Conservation (phyloP, 2,113 vertebrate genomes). For the Seriola quinqueradiata region DNA sequence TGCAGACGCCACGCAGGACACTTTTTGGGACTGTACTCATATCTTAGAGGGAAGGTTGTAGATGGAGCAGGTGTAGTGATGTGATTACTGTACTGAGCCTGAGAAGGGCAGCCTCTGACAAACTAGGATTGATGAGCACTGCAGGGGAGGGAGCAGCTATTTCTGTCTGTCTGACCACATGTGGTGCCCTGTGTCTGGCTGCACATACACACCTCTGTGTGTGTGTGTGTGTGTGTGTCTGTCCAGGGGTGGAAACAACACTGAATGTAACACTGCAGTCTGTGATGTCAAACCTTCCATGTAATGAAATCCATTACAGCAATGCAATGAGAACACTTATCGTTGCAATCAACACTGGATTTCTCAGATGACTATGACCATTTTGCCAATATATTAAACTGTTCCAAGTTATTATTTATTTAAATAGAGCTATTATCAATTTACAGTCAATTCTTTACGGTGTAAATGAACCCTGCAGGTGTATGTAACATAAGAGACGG, state of each 20-base stretch:
- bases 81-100: slow-evolving; percentile 54
- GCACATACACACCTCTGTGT: slow-evolving; percentile 7
- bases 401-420: slow-evolving; percentile 44
- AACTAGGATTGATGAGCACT: slow-evolving; percentile 69
- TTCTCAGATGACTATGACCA: slow-evolving; percentile 35
- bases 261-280: slow-evolving; percentile 14
- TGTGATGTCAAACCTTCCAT: not conserved
- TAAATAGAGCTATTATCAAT: not conserved
- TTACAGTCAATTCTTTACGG: not conserved
- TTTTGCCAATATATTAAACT: slow-evolving; percentile 6
- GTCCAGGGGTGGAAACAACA: slow-evolving; percentile 19
- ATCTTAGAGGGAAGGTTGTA: slow-evolving; percentile 22
- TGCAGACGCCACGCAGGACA: not conserved
- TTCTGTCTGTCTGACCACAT: slow-evolving; percentile 62
- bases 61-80: slow-evolving; percentile 53
- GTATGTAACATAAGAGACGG: not conserved
- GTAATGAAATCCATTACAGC: slow-evolving; percentile 13
- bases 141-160: slow-evolving; percentile 58
- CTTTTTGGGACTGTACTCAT: slow-evolving; percentile 13
- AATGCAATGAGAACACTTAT: slow-evolving; percentile 1
- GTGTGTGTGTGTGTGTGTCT: not conserved
- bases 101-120: slow-evolving; percentile 52
- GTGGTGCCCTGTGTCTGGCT: slow-evolving; percentile 20
- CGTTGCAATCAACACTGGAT: slow-evolving; percentile 29
- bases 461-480: slow-evolving; percentile 5